These are phyloP conservation scores for Amphiprion percula DNA, from an alignment of 2,113 vertebrate species.

Conservation along the genomic window DNA sequence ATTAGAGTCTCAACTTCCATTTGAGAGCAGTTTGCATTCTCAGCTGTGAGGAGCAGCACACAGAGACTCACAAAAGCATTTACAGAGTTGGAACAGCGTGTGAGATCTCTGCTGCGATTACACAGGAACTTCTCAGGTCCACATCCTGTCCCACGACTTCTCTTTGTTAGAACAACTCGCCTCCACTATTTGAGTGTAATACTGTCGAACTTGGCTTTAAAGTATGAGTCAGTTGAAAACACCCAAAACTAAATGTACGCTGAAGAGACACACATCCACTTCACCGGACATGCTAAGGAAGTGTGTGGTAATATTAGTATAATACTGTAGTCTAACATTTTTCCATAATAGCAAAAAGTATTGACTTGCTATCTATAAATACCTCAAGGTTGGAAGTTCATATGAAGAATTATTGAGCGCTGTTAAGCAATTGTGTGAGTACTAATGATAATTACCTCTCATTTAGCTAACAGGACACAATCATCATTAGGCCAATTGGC, in stretches of 20 bases:
- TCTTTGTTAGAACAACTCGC: conserved; percentile 59
- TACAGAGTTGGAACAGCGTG: conserved; percentile 71
- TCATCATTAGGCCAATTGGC: conserved; percentile 43
- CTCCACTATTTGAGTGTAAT: conserved; percentile 37
- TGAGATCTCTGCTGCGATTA: conserved; percentile 72
- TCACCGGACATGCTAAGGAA: background rate
- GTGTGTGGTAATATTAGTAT: too few relatives aligned
- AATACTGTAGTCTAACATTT: background rate
- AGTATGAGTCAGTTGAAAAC: conserved; percentile 44
- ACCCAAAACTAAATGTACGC: conserved; percentile 23
- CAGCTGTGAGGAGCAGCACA: conserved; percentile 77
- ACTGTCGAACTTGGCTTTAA: conserved; percentile 36
- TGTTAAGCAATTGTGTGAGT: conserved; percentile 13
- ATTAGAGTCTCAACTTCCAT: conserved; percentile 67
- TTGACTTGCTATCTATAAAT: conserved; percentile 14
- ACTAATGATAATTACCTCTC: conserved; percentile 51
- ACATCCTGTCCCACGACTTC: conserved; percentile 77
- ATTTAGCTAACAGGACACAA: conserved; percentile 40
- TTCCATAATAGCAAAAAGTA: background rate
- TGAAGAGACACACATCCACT: background rate
- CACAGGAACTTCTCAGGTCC: conserved; percentile 63
- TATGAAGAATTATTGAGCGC: conserved; percentile 12
- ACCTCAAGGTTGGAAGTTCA: conserved; percentile 7
- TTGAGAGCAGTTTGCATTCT: conserved; percentile 78
- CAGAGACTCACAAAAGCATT: conserved; percentile 72